Evolutionary conservation across 2,113 vertebrate species (phyloP).

Genomic region (Limnothrissa miodon): DNA sequence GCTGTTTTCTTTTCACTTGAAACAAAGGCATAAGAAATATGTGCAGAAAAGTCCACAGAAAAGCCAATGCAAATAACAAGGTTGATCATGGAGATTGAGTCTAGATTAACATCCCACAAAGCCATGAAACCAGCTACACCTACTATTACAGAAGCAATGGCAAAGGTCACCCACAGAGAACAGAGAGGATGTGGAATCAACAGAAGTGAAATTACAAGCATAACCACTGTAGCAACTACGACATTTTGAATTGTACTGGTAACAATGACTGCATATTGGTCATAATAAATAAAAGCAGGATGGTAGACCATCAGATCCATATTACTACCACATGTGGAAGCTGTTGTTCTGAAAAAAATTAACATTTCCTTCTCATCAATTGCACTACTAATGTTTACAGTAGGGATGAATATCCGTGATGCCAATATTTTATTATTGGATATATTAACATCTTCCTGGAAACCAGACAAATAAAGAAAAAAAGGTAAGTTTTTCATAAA

Average conservation of each 20-base stretch:
- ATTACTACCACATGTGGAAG: constrained; percentile 36
- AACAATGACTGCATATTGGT: constrained; percentile 61
- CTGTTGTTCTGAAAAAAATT: constrained; percentile 4
- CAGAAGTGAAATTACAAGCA: constrained; percentile 52
- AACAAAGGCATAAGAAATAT: constrained; percentile 66
- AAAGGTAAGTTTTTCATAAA: constrained; percentile 53
- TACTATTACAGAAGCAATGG: constrained; percentile 63
- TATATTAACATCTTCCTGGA: constrained; percentile 58
- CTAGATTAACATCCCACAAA: constrained; percentile 69
- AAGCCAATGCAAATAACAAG: constrained; percentile 72
- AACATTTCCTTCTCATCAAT: constrained; percentile 56
- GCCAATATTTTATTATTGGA: constrained; percentile 37
- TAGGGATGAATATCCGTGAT: constrained; percentile 64
- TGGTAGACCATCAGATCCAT: constrained; percentile 56
- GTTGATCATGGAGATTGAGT: constrained; percentile 68
- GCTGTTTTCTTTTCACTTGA: constrained; percentile 53
- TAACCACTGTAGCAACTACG: constrained; percentile 44
- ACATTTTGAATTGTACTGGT: constrained; percentile 52
- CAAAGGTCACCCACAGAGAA: constrained; percentile 60
- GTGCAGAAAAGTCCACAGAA: constrained; percentile 67
- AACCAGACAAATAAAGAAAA: constrained; percentile 46
- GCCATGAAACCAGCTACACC: constrained; percentile 65
- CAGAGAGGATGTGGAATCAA: constrained; percentile 59
- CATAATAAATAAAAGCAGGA: constrained; percentile 56
- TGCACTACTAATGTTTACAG: constrained; percentile 47